Evolutionary conservation across 2,888 invertebrate genomes (phyloP).

Genomic region (Horisme vitalbata): DNA sequence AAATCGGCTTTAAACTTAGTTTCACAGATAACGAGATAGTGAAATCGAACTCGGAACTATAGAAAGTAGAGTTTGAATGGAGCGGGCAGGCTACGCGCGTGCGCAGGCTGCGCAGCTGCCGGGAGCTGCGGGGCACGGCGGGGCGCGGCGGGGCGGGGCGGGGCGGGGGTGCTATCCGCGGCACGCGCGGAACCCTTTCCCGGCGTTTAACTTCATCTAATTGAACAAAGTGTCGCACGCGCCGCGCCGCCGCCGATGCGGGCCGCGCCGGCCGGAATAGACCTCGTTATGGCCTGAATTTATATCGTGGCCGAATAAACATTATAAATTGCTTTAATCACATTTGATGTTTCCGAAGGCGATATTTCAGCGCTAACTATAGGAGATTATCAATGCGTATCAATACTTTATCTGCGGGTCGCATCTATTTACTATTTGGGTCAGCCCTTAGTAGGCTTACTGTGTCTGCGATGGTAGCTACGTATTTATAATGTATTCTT

Average conservation of each 20-base stretch:
- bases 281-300: constrained; percentile 35
- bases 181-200: constrained; percentile 60
- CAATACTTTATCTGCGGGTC: not conserved
- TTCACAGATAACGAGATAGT: constrained; percentile 43
- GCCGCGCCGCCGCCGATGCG: constrained; percentile 23
- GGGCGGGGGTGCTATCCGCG: constrained; percentile 33
- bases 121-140: constrained; percentile 15
- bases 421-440: not conserved
- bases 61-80: constrained; percentile 37
- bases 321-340: constrained; percentile 71
- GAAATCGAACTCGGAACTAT: constrained; percentile 54
- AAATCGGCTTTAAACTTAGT: constrained; percentile 30
- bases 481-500: no score
- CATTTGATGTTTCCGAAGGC: constrained; percentile 45
- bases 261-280: not conserved
- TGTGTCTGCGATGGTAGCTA: no score
- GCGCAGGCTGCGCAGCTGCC: constrained; percentile 42
- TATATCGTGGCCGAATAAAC: constrained; percentile 55
- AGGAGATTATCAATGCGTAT: constrained; percentile 6
- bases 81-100: constrained; percentile 38
- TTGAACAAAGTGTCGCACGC: constrained; percentile 42
- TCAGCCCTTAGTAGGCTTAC: no score
- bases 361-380: constrained; percentile 17
- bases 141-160: constrained; percentile 16
- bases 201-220: constrained; percentile 60